phyloP scores from a whole-genome alignment of 2,797 vertebrate genomes.

The Mionectes olivaceus region DNA sequence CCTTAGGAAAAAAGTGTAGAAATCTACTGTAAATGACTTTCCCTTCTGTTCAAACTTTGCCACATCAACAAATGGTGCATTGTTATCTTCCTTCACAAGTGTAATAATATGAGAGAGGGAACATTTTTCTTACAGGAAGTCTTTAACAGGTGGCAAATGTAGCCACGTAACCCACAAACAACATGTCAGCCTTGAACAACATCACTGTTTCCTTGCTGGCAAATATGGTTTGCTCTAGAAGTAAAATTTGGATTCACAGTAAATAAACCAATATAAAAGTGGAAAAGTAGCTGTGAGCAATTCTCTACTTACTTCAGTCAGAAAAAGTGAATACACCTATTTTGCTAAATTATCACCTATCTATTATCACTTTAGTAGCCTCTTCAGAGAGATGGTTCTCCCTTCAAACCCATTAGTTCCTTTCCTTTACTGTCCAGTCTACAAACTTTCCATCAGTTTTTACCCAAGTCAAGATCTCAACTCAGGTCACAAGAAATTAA shows the following conservation, averaged over 20 bases:
- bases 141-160: background rate
- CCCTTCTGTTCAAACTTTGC: background rate
- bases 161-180: background rate
- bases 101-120: background rate
- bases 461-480: background rate
- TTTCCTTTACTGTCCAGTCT: background rate
- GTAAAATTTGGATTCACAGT: background rate
- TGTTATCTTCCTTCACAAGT: background rate
- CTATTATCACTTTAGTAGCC: background rate
- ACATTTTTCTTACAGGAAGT: background rate
- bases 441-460: background rate
- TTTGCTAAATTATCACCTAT: background rate
- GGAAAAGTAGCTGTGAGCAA: background rate
- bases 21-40: background rate
- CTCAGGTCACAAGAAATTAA: background rate
- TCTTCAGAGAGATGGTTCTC: background rate
- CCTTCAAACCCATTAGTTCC: background rate
- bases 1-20: background rate
- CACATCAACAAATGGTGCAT: background rate
- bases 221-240: background rate
- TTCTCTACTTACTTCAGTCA: background rate
- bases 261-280: background rate
- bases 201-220: background rate
- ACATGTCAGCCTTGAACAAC: background rate
- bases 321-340: background rate